Evolutionary conservation across 2,888 invertebrate species (phyloP), one percentile per base, ranked within the genome.

Genomic region (Cacoxenus indagator): DNA sequence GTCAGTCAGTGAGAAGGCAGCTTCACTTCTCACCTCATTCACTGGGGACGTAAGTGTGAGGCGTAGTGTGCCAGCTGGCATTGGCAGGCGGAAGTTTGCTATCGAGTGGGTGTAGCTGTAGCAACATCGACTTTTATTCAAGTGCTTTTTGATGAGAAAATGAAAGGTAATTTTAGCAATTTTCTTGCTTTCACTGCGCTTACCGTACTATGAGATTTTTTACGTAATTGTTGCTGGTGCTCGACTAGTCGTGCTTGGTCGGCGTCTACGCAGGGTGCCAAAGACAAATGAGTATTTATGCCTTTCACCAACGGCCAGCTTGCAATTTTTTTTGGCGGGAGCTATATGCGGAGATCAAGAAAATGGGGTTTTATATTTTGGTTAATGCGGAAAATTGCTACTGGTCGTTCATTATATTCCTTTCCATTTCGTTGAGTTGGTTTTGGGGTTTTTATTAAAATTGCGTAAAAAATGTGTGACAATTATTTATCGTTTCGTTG

Each of bases 91-190:
- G 11, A 14, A 26, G 65, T 26, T 22, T 19, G 65, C 55, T 31
- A 31, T 19, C 11, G 64, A 29, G 31, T 31, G 57, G 57, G 8
- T 27, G 11, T 24, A 14, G 54, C 46, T 57, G 61, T n/a, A 5
- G 59, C 31, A n/a, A 59, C 29, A 6, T 19, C 31, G 59, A 19
- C 22, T 62, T 62, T 45, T 31, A 80, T 85, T 86, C 86, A 86
- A 86, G 86, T 86, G 86, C 83, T 86, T 82, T 84, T 85, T 86
- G 84, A 83, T 84, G 81, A 81, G 75, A 85, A 85, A 86, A 85
- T 84, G 84, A 86, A 87, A 85, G 86, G 86, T 86, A 87, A 86
- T 87, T 86, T 85, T 77, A 77, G 82, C 78, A 80, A 85, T 80
- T 78, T 73, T 72, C 61, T 73, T 43, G 19, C 70, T 61, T 61